Conservation (phyloP, 2,797 vertebrate species). For the Caiman crocodilus region DNA sequence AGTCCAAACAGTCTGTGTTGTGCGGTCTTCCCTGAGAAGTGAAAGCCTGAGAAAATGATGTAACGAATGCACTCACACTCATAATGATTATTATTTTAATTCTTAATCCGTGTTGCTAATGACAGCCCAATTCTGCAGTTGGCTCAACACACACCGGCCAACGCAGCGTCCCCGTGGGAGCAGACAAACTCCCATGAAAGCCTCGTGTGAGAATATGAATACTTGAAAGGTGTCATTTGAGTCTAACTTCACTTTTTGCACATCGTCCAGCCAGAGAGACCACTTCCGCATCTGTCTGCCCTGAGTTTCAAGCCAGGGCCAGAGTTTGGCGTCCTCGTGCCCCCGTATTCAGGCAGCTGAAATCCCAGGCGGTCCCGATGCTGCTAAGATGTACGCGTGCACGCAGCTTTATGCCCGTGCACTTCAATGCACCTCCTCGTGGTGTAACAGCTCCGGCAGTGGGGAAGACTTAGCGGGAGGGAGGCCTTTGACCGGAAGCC, state of each 20-base stretch:
- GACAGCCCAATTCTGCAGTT: conserved; percentile 72
- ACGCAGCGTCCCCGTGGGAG: conserved; percentile 52
- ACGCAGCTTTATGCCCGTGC: conserved; percentile 28
- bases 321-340: not conserved
- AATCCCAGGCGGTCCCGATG: not conserved
- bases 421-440: conserved; percentile 28
- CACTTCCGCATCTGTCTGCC: not conserved
- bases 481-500: not conserved
- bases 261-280: not conserved
- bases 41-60: conserved; percentile 61
- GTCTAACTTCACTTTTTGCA: conserved; percentile 36
- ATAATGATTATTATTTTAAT: conserved; percentile 70
- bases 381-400: conserved; percentile 1
- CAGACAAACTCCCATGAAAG: conserved; percentile 53
- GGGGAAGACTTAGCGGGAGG: not conserved
- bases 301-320: not conserved
- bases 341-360: not conserved
- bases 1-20: conserved; percentile 62
- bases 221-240: conserved; percentile 45
- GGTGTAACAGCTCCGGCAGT: not conserved
- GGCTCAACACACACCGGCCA: conserved; percentile 70
- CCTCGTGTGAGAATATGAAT: conserved; percentile 28
- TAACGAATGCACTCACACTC: conserved; percentile 64
- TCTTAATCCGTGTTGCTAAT: conserved; percentile 75
- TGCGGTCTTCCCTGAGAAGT: conserved; percentile 50